phyloP scores from a whole-genome alignment of 2,113 vertebrate genomes.

The Malurus cyaneus region DNA sequence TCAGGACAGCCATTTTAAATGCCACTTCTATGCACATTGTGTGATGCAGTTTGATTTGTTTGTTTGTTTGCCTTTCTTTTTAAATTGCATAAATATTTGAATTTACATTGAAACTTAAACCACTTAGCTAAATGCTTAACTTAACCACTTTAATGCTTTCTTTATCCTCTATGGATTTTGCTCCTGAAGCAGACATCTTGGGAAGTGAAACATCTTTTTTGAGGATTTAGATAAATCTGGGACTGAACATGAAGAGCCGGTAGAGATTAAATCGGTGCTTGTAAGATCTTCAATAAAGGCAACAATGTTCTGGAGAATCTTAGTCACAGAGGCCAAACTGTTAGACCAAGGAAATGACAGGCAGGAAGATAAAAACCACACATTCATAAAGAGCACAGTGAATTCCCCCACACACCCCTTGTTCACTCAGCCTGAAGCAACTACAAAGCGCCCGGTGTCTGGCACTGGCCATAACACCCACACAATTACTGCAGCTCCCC shows the following conservation, averaged over 20 bases:
- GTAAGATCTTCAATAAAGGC: background rate
- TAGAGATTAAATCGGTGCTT: background rate
- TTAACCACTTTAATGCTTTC: background rate
- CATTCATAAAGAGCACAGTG: background rate
- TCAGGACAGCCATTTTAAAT: background rate
- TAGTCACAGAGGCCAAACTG: background rate
- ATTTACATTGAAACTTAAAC: background rate
- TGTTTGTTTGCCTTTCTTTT: rapidly evolving
- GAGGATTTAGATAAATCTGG: background rate
- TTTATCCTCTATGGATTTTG: background rate
- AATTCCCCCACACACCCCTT: background rate
- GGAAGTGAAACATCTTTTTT: background rate
- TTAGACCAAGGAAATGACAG: background rate
- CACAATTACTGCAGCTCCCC: background rate
- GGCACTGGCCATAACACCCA: background rate
- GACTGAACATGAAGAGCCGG: background rate
- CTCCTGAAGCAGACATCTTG: background rate
- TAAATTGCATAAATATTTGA: background rate
- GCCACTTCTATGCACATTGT: rapidly evolving
- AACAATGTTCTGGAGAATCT: background rate
- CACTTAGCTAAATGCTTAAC: background rate
- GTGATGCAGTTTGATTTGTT: no score
- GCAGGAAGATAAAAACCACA: background rate
- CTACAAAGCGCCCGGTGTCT: background rate
- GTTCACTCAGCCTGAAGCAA: background rate